phyloP scores from a whole-genome alignment of 2,113 vertebrate genomes.

The Mugil cephalus region DNA sequence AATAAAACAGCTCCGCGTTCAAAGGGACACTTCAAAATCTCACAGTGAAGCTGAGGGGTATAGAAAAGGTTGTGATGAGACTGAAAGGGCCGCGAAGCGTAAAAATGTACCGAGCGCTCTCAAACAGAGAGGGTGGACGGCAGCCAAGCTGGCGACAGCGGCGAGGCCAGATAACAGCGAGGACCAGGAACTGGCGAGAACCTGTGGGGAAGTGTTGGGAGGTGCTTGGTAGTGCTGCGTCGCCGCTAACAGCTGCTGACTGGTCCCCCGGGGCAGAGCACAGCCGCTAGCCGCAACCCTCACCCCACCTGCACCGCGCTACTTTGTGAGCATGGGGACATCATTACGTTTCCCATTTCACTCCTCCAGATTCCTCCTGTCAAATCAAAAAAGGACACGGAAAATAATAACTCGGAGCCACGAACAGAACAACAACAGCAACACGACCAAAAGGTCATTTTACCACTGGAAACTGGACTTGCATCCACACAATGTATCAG shows the following conservation, averaged over 20 bases:
- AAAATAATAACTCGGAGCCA: slow-evolving; percentile 67
- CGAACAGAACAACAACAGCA: slow-evolving; percentile 41
- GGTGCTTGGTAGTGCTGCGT: slow-evolving; percentile 56
- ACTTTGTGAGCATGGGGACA: slow-evolving; percentile 48
- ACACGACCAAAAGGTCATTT: slow-evolving; percentile 67
- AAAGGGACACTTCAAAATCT: slow-evolving; percentile 58
- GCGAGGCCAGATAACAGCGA: slow-evolving; percentile 59
- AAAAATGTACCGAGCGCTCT: slow-evolving; percentile 59
- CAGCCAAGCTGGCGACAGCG: slow-evolving; percentile 65
- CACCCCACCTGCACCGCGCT: slow-evolving; percentile 43
- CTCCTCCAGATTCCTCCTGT: slow-evolving; percentile 63
- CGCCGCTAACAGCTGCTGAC: slow-evolving; percentile 66
- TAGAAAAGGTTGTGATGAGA: slow-evolving; percentile 58
- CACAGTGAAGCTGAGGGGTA: slow-evolving; percentile 47
- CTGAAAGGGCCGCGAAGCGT: slow-evolving; percentile 54
- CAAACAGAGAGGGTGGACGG: slow-evolving; percentile 58
- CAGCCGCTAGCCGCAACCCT: slow-evolving; percentile 44
- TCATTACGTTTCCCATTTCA: slow-evolving; percentile 72
- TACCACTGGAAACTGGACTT: slow-evolving; percentile 60
- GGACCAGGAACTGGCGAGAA: slow-evolving; percentile 55
- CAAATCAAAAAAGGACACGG: slow-evolving; percentile 63
- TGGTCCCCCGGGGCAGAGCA: slow-evolving; percentile 53
- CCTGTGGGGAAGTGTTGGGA: slow-evolving; percentile 51
- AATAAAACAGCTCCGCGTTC: slow-evolving; percentile 49
- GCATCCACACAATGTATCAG: slow-evolving; percentile 62